Conservation (phyloP, 2,797 vertebrate species). For the Crotalus adamanteus region DNA sequence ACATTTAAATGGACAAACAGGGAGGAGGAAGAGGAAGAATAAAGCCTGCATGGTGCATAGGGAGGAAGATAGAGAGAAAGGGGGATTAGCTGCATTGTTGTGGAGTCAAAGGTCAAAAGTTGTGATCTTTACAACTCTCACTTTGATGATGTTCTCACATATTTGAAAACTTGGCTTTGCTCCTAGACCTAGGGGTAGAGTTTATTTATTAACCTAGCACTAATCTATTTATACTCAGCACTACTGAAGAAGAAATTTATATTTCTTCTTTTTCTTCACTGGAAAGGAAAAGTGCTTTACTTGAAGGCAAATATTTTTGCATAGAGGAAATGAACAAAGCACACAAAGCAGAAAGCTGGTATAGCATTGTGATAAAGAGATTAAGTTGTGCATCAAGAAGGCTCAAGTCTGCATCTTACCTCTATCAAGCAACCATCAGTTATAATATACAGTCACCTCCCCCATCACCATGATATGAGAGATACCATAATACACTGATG, state of each 20-base stretch:
- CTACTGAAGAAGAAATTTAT: background rate
- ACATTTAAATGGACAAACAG: background rate
- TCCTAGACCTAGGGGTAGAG: background rate
- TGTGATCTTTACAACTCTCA: background rate
- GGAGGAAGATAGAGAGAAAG: background rate
- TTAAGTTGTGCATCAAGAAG: background rate
- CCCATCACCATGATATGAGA: background rate
- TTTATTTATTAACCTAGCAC: background rate
- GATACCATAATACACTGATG: background rate
- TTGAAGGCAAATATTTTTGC: background rate
- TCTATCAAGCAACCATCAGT: background rate
- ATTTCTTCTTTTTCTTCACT: background rate
- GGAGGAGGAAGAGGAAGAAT: background rate
- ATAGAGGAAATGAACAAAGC: background rate
- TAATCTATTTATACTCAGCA: background rate
- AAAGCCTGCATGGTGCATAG: background rate
- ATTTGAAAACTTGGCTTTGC: background rate
- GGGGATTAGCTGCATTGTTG: background rate
- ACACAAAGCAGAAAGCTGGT: background rate
- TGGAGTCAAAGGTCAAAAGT: background rate
- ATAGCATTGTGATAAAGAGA: background rate
- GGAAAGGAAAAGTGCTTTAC: background rate
- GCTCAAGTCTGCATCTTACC: background rate
- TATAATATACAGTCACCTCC: background rate
- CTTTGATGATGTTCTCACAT: background rate